Evolutionary conservation across 2,888 invertebrate genomes (phyloP), one percentile per base, ranked within the genome.

Genomic region (Cybosia mesomella): DNA sequence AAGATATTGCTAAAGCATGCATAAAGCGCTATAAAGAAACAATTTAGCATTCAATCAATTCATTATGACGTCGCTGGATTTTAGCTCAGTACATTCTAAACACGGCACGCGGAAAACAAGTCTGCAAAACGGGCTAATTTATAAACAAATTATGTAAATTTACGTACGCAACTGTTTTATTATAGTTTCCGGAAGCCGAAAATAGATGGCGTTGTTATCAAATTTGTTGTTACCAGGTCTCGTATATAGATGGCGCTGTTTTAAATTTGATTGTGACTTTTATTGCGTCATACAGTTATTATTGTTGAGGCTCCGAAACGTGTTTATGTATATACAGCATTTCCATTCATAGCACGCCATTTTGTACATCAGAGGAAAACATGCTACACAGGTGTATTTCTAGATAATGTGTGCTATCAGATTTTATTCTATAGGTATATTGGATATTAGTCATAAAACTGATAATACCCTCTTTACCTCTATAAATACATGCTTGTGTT

Each of bases 41-140:
- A 0, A n/a, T n/a, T 49, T 49, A 55, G 24, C 13, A 55, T 24
- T 49, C 49, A 49, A 49, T 49, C 49, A 49, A n/a, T 49, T 9
- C 1, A 49, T 49, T 9, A 49, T 49, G 43, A 39, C 24, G 60
- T 22, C 24, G 43, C n/a, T n/a, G 58, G 58, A 24, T 60, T 59
- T 60, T 60, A 43, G 43, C 60, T 13, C 21, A 21, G 4, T 22
- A 24, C 60, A 43, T 60, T 60, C 22, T 60, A 43, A n/a, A 60
- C 39, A 39, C 8, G 32, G 43, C 24, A 60, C 43, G 24, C 60
- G 60, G 60, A 60, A 60, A 62, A 62, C 60, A 7, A 1, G 28
- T 58, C n/a, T 49, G 8, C 49, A n/a, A 49, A 49, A 49, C n/a
- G 49, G 9, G 49, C n/a, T 49, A 49, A 49, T 49, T 49, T 49